Evolutionary conservation across 1,140 invertebrate genomes (phyloP).

Genomic region (Leptopilina boulardi): DNA sequence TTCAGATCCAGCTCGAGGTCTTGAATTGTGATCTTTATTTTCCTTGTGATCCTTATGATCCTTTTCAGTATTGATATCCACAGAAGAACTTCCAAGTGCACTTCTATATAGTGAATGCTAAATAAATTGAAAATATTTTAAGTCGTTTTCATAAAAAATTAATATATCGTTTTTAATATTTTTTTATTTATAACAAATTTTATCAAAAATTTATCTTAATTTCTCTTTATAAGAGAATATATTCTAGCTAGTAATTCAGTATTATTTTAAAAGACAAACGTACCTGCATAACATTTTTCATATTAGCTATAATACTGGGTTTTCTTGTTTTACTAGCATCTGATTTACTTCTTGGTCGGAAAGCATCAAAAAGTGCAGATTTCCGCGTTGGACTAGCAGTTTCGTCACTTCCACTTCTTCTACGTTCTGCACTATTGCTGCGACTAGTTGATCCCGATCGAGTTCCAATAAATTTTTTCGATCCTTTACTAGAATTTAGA

Average conservation of each 20-base stretch:
- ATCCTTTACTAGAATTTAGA: slow-evolving; percentile 62
- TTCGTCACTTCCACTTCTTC: slow-evolving; percentile 78
- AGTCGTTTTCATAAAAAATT: not conserved
- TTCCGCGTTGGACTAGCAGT: slow-evolving; percentile 83
- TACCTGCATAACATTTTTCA: slow-evolving; percentile 88
- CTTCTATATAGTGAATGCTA: slow-evolving; percentile 69
- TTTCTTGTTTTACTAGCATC: slow-evolving; percentile 83
- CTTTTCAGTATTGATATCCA: slow-evolving; percentile 66
- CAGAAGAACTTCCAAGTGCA: slow-evolving; percentile 66
- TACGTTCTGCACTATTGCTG: slow-evolving; percentile 79
- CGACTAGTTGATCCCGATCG: slow-evolving; percentile 75
- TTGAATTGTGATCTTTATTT: slow-evolving; percentile 60
- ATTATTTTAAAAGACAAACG: too few relatives aligned
- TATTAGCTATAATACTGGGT: slow-evolving; percentile 85
- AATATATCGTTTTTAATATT: too few relatives aligned
- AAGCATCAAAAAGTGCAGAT: slow-evolving; percentile 88
- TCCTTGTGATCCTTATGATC: slow-evolving; percentile 62
- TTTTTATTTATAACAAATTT: too few relatives aligned
- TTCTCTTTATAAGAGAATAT: too few relatives aligned
- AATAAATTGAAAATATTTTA: slow-evolving; percentile 44
- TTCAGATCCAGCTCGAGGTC: slow-evolving; percentile 77
- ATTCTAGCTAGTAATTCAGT: too few relatives aligned
- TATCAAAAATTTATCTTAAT: too few relatives aligned
- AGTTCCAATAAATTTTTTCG: slow-evolving; percentile 67
- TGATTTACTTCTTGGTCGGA: slow-evolving; percentile 87